phyloP scores from a whole-genome alignment of 92 coral and sea anemone genomes.

The Ricordea florida region DNA sequence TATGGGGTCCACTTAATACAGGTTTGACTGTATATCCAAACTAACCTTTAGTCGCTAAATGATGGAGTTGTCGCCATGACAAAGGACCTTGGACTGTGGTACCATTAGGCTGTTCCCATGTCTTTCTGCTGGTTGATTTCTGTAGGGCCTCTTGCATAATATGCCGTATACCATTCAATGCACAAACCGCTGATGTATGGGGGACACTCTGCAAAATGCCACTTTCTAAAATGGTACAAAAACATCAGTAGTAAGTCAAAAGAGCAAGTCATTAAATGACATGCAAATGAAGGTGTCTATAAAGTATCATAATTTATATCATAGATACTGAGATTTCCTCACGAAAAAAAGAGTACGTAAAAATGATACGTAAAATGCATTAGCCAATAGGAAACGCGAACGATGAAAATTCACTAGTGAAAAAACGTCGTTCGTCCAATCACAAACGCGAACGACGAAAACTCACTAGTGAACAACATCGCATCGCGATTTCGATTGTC shows the following conservation, averaged over 20 bases:
- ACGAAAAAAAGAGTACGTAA: no score
- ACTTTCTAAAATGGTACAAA: slow-evolving; percentile 19
- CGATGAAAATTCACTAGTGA: no score
- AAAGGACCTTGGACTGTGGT: slow-evolving; percentile 96
- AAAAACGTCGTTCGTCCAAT: no score
- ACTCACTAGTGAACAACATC: no score
- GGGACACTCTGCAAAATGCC: slow-evolving; percentile 15
- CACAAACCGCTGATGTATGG: slow-evolving; percentile 65
- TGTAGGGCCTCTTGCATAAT: slow-evolving; percentile 95
- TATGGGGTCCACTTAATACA: no score
- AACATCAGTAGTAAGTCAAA: neutral
- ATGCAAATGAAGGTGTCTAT: no score
- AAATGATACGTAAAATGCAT: no score
- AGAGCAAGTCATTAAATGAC: no score
- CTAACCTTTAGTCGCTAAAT: slow-evolving; percentile 83
- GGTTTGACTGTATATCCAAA: neutral
- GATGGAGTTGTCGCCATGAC: slow-evolving; percentile 95
- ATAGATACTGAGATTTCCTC: no score
- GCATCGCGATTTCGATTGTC: no score
- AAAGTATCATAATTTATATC: neutral
- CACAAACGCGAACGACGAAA: no score
- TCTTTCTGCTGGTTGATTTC: slow-evolving; percentile 93
- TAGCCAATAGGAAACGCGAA: no score
- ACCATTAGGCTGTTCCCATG: slow-evolving; percentile 98
- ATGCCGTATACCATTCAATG: slow-evolving; percentile 72